A percentile compares a stretch with the other conserved stretches of the same genome.
Evolutionary conservation across 2,113 vertebrate species (phyloP).

Genomic region (Progne subis): DNA sequence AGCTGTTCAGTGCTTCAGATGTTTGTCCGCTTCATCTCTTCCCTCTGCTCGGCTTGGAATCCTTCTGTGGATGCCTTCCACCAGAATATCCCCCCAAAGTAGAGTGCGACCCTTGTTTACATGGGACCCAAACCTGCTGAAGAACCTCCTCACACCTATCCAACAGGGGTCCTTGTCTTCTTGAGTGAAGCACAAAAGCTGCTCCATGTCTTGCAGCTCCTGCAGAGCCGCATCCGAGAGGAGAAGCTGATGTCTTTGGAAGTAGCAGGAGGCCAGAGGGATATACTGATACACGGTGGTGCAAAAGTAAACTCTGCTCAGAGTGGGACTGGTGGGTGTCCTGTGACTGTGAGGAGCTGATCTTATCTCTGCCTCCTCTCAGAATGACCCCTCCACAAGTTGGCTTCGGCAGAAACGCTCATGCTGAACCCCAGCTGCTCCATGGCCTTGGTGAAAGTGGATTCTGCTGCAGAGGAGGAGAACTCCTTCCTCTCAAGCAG

Average conservation of each 20-base stretch:
- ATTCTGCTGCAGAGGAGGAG: conserved; percentile 52
- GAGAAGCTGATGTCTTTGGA: conserved; percentile 45
- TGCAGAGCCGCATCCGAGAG: conserved; percentile 57
- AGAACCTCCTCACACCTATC: conserved; percentile 32
- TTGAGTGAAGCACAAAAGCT: not conserved
- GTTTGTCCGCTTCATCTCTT: conserved; percentile 5
- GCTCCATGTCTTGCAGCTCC: conserved; percentile 57
- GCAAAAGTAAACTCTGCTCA: conserved; percentile 55
- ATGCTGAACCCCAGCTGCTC: conserved; percentile 57
- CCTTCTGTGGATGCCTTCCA: conserved; percentile 62
- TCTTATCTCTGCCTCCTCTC: not conserved
- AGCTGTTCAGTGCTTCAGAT: not conserved
- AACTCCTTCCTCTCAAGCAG: conserved; percentile 54
- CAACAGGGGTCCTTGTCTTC: not conserved
- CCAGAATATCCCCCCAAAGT: conserved; percentile 75
- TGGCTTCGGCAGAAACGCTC: not conserved
- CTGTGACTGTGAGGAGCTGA: not conserved
- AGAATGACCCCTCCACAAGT: not conserved
- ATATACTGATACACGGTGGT: conserved; percentile 49
- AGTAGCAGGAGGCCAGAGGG: conserved; percentile 67
- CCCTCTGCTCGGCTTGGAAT: not conserved
- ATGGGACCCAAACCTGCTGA: conserved; percentile 70
- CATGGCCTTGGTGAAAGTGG: conserved; percentile 42
- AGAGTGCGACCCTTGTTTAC: conserved; percentile 64
- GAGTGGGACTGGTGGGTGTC: not conserved